These are phyloP conservation scores for Stenolophus ochropezus DNA, from an alignment of 2,888 invertebrate species.

Conservation along the genomic window DNA sequence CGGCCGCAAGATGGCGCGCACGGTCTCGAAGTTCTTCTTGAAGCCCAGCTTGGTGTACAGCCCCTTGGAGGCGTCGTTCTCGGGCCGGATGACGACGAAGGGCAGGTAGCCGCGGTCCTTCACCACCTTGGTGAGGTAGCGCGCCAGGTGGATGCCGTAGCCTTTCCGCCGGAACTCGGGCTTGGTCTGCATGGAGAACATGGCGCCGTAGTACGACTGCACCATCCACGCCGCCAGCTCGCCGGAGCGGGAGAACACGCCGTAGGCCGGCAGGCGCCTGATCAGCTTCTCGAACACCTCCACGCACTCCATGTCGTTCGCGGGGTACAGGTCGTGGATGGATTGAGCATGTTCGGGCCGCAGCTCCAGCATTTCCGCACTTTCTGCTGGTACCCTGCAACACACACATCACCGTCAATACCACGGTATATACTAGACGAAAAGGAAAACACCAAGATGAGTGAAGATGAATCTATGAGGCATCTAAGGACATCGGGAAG, in stretches of 20 bases:
- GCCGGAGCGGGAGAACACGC: constrained; percentile 83
- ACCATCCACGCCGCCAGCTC: constrained; percentile 93
- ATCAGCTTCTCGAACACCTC: constrained; percentile 89
- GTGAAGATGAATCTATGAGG: too few species aligned
- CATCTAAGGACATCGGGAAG: too few species aligned
- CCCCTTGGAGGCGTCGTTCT: constrained; percentile 90
- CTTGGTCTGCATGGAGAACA: constrained; percentile 93
- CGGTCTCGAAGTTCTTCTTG: constrained; percentile 86
- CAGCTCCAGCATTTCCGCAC: constrained; percentile 85
- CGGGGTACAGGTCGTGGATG: constrained; percentile 90
- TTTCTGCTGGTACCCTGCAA: constrained; percentile 73
- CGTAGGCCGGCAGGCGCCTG: constrained; percentile 85
- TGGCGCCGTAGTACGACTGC: constrained; percentile 92
- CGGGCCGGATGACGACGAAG: constrained; percentile 90
- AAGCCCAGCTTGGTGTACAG: constrained; percentile 90
- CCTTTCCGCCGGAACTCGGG: constrained; percentile 72
- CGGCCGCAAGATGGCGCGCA: constrained; percentile 85
- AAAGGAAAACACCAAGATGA: too few species aligned
- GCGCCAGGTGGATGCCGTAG: constrained; percentile 84
- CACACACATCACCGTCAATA: too few species aligned
- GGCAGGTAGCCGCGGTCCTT: constrained; percentile 86
- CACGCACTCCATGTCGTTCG: constrained; percentile 90
- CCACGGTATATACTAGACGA: too few species aligned
- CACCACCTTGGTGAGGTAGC: constrained; percentile 79
- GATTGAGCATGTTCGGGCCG: constrained; percentile 86